Percentiles rank a stretch among this genome's conserved stretches.
These are phyloP conservation scores for Chionis minor DNA, from an alignment of 2,113 vertebrate genomes.

Conservation along the genomic window DNA sequence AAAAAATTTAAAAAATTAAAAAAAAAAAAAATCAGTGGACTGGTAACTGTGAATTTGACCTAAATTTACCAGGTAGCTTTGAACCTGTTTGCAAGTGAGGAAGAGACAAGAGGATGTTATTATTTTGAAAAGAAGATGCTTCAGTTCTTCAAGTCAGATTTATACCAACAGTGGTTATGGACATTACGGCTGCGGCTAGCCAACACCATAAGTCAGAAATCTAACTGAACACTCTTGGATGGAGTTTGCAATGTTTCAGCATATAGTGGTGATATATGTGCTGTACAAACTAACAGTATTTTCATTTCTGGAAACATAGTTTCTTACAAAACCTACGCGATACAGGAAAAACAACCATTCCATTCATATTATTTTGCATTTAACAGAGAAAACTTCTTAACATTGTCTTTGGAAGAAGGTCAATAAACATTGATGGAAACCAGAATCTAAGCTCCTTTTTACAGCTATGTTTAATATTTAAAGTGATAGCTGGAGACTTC, in stretches of 20 bases:
- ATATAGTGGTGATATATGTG: accelerated
- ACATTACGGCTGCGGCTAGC: not conserved
- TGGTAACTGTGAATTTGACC: not conserved
- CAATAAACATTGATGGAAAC: not conserved
- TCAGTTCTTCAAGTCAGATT: not conserved
- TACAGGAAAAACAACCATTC: not conserved
- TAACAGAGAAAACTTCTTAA: not conserved
- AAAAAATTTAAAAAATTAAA: not conserved
- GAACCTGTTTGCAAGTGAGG: not conserved
- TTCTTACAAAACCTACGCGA: not conserved
- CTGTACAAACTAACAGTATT: not conserved
- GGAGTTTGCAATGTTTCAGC: too few species aligned
- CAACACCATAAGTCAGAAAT: not conserved
- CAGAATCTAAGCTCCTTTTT: not conserved
- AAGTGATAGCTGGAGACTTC: not conserved
- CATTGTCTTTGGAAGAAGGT: not conserved
- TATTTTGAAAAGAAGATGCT: not conserved
- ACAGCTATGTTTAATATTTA: not conserved
- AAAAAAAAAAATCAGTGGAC: not conserved
- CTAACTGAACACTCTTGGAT: not conserved
- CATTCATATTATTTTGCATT: not conserved
- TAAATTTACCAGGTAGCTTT: not conserved
- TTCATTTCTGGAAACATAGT: not conserved
- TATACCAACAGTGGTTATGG: not conserved
- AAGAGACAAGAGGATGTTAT: not conserved